A percentile compares a stretch with the other conserved stretches of the same genome.
Evolutionary conservation across 2,113 vertebrate species (phyloP).

Genomic region (Coptodon rendalli): DNA sequence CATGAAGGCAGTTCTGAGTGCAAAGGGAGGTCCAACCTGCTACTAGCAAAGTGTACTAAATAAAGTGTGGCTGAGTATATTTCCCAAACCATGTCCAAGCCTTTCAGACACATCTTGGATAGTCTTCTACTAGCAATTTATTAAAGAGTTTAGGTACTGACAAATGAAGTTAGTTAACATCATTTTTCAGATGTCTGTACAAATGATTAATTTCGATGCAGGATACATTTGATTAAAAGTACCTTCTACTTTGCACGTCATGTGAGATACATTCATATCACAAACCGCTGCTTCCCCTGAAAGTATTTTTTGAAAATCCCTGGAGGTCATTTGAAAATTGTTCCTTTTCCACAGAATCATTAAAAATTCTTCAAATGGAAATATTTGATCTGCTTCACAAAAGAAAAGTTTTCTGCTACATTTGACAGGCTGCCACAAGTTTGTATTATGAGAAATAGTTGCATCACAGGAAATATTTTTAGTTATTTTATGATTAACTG

Average conservation of each 20-base stretch:
- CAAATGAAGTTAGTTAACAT: background rate
- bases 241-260: background rate
- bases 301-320: background rate
- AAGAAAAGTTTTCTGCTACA: background rate
- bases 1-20: background rate
- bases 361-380: background rate
- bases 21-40: background rate
- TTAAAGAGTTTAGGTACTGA: background rate
- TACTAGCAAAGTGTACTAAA: background rate
- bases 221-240: background rate
- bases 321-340: background rate
- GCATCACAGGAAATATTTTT: background rate
- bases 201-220: background rate
- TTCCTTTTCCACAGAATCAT: background rate
- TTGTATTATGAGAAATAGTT: background rate
- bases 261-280: background rate
- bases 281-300: background rate
- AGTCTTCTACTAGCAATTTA: background rate
- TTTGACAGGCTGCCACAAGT: background rate
- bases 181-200: background rate
- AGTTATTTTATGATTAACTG: background rate
- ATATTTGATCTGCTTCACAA: background rate
- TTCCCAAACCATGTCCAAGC: background rate
- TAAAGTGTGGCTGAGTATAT: accelerated
- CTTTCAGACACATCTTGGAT: background rate